These are phyloP conservation scores for Lordiphosa collinella DNA, from an alignment of 1,140 invertebrate genomes.

Conservation along the genomic window DNA sequence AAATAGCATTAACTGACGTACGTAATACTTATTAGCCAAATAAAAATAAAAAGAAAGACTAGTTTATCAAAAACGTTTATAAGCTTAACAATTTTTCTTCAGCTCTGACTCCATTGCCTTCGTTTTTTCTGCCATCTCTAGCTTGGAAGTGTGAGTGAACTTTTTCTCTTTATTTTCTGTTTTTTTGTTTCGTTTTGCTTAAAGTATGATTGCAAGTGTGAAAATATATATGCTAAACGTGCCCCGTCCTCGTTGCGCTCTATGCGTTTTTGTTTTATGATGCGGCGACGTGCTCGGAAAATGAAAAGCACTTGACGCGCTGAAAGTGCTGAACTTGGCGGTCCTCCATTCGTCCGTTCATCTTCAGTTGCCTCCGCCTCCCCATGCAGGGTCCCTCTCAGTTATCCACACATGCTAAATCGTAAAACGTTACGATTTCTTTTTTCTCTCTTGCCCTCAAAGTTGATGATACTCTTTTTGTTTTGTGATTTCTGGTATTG, in stretches of 20 bases:
- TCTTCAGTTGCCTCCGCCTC: conserved; percentile 4
- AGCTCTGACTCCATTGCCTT: conserved; percentile 1
- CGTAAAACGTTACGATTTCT: conserved; percentile 55
- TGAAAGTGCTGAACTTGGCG: conserved; percentile 71
- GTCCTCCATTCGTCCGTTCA: conserved; percentile 20
- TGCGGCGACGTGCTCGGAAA: conserved; percentile 70
- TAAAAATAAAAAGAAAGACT: neutral
- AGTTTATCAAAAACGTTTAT: neutral
- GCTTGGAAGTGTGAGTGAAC: conserved; percentile 8
- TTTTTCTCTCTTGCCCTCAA: conserved; percentile 37
- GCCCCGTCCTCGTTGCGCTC: conserved; percentile 35
- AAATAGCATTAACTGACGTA: too few relatives aligned
- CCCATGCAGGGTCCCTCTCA: conserved; percentile 7
- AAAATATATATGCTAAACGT: conserved; percentile 77
- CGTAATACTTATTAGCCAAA: too few relatives aligned
- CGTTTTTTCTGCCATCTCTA: conserved; percentile 38
- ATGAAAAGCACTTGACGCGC: conserved; percentile 72
- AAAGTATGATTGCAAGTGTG: conserved; percentile 76
- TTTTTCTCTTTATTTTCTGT: neutral
- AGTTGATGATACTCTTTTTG: conserved; percentile 35
- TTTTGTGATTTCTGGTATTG: neutral
- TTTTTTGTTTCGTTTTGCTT: conserved; percentile 45
- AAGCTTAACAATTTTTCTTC: neutral
- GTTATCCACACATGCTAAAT: conserved; percentile 57
- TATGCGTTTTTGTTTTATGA: conserved; percentile 72